Conservation (phyloP, 2,113 vertebrate genomes). For the Zosterops lateralis region DNA sequence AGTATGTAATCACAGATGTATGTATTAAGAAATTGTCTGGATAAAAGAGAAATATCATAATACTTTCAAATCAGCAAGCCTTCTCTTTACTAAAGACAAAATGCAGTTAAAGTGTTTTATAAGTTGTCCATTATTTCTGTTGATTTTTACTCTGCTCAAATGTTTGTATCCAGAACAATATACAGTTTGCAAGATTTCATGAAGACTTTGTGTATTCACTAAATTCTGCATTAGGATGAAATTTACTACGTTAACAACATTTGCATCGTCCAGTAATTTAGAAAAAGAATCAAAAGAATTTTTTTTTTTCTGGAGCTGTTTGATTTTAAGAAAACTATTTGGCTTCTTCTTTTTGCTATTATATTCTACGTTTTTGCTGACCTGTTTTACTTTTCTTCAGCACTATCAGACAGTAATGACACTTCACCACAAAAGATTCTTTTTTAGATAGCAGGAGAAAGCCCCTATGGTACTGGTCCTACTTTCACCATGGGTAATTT, state of each 20-base stretch:
- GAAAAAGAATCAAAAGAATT: background rate
- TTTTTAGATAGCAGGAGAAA: background rate
- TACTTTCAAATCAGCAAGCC: background rate
- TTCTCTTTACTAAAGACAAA: background rate
- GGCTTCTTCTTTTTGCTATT: background rate
- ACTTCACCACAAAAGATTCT: background rate
- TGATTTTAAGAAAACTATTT: background rate
- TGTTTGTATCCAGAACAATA: background rate
- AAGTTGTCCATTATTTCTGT: background rate
- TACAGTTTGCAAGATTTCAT: background rate
- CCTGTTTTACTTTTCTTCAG: background rate
- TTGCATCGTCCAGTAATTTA: background rate
- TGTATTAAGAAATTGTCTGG: background rate
- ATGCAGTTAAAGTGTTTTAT: background rate
- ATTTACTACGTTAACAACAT: background rate
- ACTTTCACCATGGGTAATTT: background rate
- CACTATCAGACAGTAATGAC: background rate
- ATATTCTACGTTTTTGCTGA: background rate
- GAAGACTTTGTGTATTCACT: background rate
- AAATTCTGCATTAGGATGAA: background rate
- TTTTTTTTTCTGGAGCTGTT: background rate
- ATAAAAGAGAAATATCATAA: background rate
- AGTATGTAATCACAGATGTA: background rate
- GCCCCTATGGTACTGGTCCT: background rate
- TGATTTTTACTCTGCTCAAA: background rate